Conservation (phyloP, 2,888 invertebrate genomes). For the Xestoiulus laeticollis region DNA sequence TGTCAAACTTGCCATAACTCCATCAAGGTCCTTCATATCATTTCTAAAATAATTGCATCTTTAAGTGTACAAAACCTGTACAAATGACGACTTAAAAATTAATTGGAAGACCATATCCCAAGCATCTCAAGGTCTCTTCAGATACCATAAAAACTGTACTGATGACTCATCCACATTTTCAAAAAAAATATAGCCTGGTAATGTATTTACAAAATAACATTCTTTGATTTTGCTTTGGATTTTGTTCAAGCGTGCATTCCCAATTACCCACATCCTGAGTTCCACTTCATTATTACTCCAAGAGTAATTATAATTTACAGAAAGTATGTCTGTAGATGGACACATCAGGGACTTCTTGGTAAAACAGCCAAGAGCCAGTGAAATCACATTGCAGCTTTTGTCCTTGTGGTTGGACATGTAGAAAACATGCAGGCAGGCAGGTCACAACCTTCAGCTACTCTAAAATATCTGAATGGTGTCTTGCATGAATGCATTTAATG, state of each 20-base stretch:
- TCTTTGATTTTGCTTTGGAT: not conserved
- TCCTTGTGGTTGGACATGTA: not conserved
- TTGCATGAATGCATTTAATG: slow-evolving; percentile 2
- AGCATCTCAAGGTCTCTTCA: not conserved
- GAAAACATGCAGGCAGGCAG: not conserved
- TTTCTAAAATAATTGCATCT: too few species aligned
- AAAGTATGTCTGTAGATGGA: not conserved
- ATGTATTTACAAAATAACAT: not conserved
- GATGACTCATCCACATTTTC: not conserved
- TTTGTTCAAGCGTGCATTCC: not conserved
- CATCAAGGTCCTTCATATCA: too few species aligned
- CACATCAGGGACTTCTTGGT: not conserved
- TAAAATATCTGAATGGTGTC: not conserved
- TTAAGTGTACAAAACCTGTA: too few species aligned
- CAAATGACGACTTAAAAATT: not conserved
- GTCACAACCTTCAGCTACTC: not conserved
- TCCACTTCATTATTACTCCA: not conserved
- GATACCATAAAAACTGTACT: not conserved
- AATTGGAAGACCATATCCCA: not conserved
- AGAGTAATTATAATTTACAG: not conserved
- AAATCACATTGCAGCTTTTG: not conserved
- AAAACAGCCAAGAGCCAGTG: not conserved
- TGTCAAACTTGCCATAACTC: too few species aligned
- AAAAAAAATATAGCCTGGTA: not conserved
- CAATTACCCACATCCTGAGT: slow-evolving; percentile 27